Evolutionary conservation across 1,140 invertebrate genomes (phyloP).

Genomic region (Ylistrum balloti): DNA sequence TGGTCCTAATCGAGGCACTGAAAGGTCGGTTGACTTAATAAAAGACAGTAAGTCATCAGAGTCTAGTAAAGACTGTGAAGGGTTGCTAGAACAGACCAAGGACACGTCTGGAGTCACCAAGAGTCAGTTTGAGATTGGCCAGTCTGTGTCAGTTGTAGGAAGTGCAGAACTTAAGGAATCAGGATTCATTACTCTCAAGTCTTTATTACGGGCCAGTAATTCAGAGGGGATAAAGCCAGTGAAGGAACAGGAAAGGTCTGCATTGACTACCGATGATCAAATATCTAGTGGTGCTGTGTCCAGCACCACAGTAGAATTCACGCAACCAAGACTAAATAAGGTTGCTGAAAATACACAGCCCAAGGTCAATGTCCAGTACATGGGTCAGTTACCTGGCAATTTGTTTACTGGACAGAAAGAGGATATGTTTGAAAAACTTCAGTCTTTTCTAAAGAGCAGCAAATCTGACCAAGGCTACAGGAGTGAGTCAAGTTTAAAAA

Average conservation of each 20-base stretch:
- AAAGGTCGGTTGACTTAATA: background rate
- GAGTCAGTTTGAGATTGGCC: background rate
- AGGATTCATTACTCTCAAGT: constrained; percentile 53
- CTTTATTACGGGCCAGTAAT: constrained; percentile 41
- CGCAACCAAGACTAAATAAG: background rate
- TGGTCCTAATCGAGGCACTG: background rate
- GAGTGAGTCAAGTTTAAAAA: constrained; percentile 12
- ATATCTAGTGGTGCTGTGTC: background rate
- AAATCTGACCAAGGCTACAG: constrained; percentile 22
- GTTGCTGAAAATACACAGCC: background rate
- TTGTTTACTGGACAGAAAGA: constrained; percentile 47
- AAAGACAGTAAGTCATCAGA: background rate
- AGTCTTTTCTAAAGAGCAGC: constrained; percentile 43
- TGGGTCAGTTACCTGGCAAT: constrained; percentile 50
- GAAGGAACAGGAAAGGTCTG: background rate
- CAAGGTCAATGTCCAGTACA: constrained; percentile 55
- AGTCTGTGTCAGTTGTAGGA: background rate
- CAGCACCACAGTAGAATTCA: background rate
- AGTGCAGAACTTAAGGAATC: constrained; percentile 48
- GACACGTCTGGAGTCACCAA: background rate
- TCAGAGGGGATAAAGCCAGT: background rate
- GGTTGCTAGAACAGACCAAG: background rate
- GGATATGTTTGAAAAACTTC: constrained; percentile 56
- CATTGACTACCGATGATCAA: background rate
- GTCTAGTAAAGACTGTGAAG: background rate